These are phyloP conservation scores for Rhagonycha lutea DNA, from an alignment of 2,888 invertebrate genomes.

Conservation along the genomic window DNA sequence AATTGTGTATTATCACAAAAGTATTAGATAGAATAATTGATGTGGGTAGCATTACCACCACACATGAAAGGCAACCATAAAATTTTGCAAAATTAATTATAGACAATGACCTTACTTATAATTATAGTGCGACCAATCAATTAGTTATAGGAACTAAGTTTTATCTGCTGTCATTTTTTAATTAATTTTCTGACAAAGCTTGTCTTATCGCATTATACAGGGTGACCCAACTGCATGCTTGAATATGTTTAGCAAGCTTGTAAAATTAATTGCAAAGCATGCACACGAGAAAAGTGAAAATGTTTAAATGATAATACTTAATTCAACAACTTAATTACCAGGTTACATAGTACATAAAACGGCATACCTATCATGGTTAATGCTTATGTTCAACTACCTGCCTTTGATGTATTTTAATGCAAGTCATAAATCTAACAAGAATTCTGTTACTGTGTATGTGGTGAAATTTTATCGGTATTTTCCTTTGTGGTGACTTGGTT, in stretches of 20 bases:
- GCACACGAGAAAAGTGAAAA: not conserved
- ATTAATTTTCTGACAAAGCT: not conserved
- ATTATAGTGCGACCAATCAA: not conserved
- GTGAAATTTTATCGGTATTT: not conserved
- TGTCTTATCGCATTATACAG: not conserved
- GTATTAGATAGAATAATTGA: not conserved
- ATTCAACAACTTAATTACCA: conserved; percentile 12
- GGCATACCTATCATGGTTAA: conserved; percentile 15
- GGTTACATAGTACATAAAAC: conserved; percentile 8
- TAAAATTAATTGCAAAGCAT: not conserved
- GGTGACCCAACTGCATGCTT: not conserved
- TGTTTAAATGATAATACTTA: conserved; percentile 10
- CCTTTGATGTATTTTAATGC: conserved; percentile 15
- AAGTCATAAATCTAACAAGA: conserved; percentile 14
- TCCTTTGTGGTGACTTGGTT: not conserved
- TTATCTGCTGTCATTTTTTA: not conserved
- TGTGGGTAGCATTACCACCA: conserved; percentile 5
- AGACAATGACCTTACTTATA: not conserved
- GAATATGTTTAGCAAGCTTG: not conserved
- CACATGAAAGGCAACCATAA: conserved; percentile 10
- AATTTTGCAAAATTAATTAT: conserved; percentile 6
- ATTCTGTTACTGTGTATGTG: conserved; percentile 3
- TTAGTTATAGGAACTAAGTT: not conserved
- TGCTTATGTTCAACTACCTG: conserved; percentile 18
- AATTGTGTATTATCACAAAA: not conserved